Conservation (phyloP, 2,113 vertebrate species). For the Eidolon helvum region DNA sequence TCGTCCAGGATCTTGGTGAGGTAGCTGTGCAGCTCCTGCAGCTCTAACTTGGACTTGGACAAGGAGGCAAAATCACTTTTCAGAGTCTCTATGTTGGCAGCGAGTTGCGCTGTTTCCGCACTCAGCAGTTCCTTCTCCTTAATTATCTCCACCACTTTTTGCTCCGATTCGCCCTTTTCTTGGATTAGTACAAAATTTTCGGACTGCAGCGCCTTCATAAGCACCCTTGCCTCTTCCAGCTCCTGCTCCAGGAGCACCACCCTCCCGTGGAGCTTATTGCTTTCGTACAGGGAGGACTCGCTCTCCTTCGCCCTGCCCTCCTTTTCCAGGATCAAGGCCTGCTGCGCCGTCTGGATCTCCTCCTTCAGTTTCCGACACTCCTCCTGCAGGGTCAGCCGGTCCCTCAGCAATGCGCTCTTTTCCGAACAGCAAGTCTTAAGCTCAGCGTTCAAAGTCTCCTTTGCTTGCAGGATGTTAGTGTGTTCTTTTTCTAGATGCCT, state of each 20-base stretch:
- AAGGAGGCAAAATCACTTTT: constrained; percentile 77
- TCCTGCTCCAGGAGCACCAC: constrained; percentile 80
- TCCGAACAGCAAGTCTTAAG: constrained; percentile 80
- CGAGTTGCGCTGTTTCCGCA: constrained; percentile 79
- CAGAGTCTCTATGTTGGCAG: constrained; percentile 81
- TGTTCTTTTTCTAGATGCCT: constrained; percentile 79
- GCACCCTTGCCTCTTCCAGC: constrained; percentile 67
- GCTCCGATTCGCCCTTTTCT: constrained; percentile 82
- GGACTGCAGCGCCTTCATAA: constrained; percentile 77
- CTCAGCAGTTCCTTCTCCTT: constrained; percentile 80
- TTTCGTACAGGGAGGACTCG: constrained; percentile 72
- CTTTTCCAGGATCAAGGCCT: constrained; percentile 79
- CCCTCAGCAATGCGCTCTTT: constrained; percentile 81
- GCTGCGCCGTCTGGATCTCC: constrained; percentile 74
- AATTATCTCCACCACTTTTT: constrained; percentile 75
- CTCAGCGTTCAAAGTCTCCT: constrained; percentile 80
- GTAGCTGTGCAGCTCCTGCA: constrained; percentile 77
- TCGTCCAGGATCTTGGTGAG: constrained; percentile 82
- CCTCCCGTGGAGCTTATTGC: constrained; percentile 74
- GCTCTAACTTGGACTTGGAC: constrained; percentile 81
- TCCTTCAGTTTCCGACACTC: constrained; percentile 81
- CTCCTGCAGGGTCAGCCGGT: constrained; percentile 80
- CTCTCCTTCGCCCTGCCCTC: constrained; percentile 81
- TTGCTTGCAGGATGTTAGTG: constrained; percentile 73
- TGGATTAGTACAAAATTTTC: constrained; percentile 80